Evolutionary conservation across 2,888 invertebrate genomes (phyloP), one percentile per base, ranked within the genome.

Genomic region (Oeneis ivallda): DNA sequence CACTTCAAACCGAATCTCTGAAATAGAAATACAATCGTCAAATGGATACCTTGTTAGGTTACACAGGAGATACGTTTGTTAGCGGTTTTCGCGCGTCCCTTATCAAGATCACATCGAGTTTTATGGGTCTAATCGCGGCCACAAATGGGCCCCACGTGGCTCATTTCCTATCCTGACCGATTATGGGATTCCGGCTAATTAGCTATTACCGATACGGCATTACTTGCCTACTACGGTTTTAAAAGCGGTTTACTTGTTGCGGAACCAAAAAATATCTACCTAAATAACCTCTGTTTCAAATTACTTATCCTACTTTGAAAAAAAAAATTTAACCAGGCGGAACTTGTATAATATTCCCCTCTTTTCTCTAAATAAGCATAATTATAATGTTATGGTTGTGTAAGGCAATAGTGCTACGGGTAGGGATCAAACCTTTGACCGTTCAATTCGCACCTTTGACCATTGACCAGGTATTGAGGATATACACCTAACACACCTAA

Each of bases 181-280:
- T 91, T 91, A 91, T 84, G 78, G 90, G 91, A 89, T 89, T 90
- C 86, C 85, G 74, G 79, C 85, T 92, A 92, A 92, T 92, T 90
- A 91, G 84, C 89, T 89, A 89, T 89, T 89, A 86, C 85, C 86
- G 79, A 88, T 90, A 89, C 82, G 84, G 80, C 78, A 79, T 81
- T 76, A 81, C 78, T 75, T 52, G 41, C 39, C 17, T 41, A 19
- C 50, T 26, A 52, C 61, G 61, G 39, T 43, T 61, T 41, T 41
- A n/a, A 50, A 19, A 41, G 11, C 6, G 13, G 41, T 19, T 34
- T 65, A 69, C 65, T 70, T 67, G 66, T 65, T 70, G 64, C 64
- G 19, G 49, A 17, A 4, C 9, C 37, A 7, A 37, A 37, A 37
- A 37, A 26, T 26, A 26, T 26, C 26, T 26, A 26, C 26, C 5